Percentiles rank a stretch among this genome's conserved stretches.
Evolutionary conservation across 2,888 invertebrate species (phyloP).

Genomic region (Cryptosula pallasiana): DNA sequence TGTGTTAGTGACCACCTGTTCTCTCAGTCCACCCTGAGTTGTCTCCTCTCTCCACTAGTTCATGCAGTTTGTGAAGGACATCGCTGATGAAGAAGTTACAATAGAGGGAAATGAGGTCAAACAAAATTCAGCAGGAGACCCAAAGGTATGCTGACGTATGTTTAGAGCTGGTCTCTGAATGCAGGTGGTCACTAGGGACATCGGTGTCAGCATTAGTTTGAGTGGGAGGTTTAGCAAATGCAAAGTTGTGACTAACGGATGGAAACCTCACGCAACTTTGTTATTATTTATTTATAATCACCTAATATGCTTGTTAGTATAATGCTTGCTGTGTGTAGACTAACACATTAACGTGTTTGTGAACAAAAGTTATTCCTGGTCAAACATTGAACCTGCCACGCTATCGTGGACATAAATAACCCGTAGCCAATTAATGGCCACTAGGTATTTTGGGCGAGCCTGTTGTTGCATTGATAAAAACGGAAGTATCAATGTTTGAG

Average conservation of each 20-base stretch:
- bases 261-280: no score
- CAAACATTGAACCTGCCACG: background rate
- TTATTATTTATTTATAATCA: no score
- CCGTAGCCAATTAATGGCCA: background rate
- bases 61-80: slow-evolving; percentile 76
- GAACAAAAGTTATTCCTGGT: no score
- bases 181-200: background rate
- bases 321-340: no score
- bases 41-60: slow-evolving; percentile 60
- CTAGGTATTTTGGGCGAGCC: background rate
- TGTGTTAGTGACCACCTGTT: no score
- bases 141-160: slow-evolving; percentile 10
- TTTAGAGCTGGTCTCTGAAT: background rate
- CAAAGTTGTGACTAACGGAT: no score
- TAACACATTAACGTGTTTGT: no score
- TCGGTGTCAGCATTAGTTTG: background rate
- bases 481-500: background rate
- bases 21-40: no score
- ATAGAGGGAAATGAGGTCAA: slow-evolving; percentile 57
- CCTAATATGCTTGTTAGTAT: no score
- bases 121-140: slow-evolving; percentile 19
- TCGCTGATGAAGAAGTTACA: slow-evolving; percentile 63
- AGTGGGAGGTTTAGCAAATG: background rate
- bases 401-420: background rate
- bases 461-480: background rate